Evolutionary conservation across 2,113 vertebrate genomes (phyloP).

Genomic region (Saiga tatarica): DNA sequence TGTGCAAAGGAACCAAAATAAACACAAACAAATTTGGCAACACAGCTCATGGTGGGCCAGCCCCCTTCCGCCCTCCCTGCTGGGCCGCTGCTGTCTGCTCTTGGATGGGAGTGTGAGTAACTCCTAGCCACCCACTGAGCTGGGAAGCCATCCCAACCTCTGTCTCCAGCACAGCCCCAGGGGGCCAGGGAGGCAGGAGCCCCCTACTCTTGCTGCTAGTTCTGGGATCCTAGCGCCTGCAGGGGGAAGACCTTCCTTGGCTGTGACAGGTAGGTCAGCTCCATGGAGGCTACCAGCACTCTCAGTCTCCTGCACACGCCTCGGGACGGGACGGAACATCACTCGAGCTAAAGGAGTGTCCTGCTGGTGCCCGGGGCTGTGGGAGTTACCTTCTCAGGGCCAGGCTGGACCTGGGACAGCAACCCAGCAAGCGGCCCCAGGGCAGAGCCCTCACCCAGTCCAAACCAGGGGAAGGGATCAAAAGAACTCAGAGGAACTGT

Average conservation of each 20-base stretch:
- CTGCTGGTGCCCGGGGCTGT: neutral
- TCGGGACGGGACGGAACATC: neutral
- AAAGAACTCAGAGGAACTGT: no score
- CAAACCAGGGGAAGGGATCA: neutral
- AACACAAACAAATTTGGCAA: constrained; percentile 37
- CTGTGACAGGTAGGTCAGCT: neutral
- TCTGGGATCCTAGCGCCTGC: neutral
- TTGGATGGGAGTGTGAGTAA: neutral
- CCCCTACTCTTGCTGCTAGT: neutral
- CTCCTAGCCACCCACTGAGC: neutral
- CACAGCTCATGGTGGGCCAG: neutral
- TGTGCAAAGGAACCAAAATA: constrained; percentile 45
- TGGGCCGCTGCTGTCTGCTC: neutral
- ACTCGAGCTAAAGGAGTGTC: neutral
- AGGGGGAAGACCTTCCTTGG: neutral
- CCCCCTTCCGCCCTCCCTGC: neutral
- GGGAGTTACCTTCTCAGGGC: neutral
- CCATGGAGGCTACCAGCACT: neutral
- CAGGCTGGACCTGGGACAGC: neutral
- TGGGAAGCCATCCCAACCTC: neutral
- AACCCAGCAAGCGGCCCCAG: neutral
- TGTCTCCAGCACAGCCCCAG: neutral
- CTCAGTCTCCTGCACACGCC: accelerated
- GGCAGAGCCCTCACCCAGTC: no score
- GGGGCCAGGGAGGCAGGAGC: neutral